Evolutionary conservation across 2,888 invertebrate genomes (phyloP).

Genomic region (Herminia tarsipennalis): DNA sequence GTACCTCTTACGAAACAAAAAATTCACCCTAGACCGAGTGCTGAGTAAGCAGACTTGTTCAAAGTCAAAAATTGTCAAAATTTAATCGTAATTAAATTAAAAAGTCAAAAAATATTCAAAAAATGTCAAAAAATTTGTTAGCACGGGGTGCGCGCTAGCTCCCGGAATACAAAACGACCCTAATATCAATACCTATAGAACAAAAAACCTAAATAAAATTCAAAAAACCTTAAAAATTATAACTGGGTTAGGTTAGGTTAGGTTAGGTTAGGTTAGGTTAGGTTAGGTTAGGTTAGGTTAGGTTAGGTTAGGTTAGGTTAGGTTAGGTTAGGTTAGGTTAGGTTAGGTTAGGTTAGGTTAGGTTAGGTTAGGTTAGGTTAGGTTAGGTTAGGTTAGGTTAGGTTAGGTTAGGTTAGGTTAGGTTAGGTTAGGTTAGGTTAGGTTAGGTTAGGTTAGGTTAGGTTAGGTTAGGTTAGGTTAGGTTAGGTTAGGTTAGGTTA

Average conservation of each 20-base stretch:
- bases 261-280: constrained; percentile 3
- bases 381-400: constrained; percentile 13
- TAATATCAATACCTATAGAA: no score
- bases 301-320: background rate
- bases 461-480: constrained; percentile 6
- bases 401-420: constrained; percentile 13
- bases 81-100: no score
- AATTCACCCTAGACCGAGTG: no score
- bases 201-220: no score
- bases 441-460: constrained; percentile 13
- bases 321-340: constrained; percentile 2
- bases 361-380: constrained; percentile 13
- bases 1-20: no score
- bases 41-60: no score
- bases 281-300: constrained; percentile 1
- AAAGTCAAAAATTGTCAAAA: no score
- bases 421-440: constrained; percentile 13
- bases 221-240: no score
- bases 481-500: constrained; percentile 19
- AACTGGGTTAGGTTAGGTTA: constrained; percentile 4
- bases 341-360: constrained; percentile 11
- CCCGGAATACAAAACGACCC: no score
- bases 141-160: no score
- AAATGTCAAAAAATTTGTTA: no score
- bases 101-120: no score